phyloP scores from a whole-genome alignment of 2,113 vertebrate species.

The Antidorcas marsupialis region DNA sequence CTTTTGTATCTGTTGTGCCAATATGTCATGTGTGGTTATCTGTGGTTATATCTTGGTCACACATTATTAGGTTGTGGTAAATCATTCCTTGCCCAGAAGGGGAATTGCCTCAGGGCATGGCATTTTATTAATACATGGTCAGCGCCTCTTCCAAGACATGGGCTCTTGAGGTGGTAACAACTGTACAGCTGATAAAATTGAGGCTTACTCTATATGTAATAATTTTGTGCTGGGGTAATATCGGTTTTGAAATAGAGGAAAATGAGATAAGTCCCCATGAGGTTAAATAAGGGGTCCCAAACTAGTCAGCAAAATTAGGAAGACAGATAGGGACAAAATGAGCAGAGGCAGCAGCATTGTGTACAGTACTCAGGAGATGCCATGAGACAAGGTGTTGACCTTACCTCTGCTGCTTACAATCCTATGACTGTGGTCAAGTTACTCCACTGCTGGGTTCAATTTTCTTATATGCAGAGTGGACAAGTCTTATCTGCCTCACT shows the following conservation, averaged over 20 bases:
- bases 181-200: neutral
- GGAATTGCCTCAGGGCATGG: neutral
- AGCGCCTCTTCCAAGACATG: neutral
- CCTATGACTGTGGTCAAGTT: neutral
- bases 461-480: neutral
- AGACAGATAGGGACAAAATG: neutral
- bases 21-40: neutral
- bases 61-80: constrained; percentile 36
- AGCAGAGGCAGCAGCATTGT: neutral
- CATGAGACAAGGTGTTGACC: neutral
- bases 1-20: neutral
- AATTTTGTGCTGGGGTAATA: neutral
- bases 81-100: neutral
- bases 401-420: neutral
- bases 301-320: neutral
- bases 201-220: neutral
- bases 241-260: neutral
- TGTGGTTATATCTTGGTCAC: constrained; percentile 26
- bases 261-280: neutral
- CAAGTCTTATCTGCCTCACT: neutral
- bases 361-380: neutral
- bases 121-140: neutral
- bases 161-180: rapidly evolving
- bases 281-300: neutral
- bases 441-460: neutral